These are phyloP conservation scores for Hypercompe scribonia DNA, from an alignment of 2,888 invertebrate genomes.

Conservation along the genomic window DNA sequence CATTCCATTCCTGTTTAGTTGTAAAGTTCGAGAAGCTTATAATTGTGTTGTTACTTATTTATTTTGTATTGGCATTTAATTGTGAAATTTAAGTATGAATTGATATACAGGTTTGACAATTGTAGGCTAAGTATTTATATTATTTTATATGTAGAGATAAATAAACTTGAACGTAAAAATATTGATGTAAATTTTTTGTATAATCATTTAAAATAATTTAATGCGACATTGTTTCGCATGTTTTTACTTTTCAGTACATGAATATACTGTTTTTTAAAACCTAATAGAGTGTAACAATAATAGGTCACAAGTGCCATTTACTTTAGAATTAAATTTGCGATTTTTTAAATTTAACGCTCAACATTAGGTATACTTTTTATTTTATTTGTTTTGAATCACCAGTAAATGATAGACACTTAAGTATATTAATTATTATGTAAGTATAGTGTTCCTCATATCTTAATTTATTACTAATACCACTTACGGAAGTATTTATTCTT, in stretches of 20 bases:
- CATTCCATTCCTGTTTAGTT: slow-evolving; percentile 11
- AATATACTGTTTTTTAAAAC: no score
- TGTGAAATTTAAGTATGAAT: no score
- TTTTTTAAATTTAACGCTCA: no score
- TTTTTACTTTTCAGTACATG: background rate
- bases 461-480: background rate
- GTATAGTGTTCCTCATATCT: background rate
- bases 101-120: background rate
- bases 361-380: no score
- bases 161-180: no score
- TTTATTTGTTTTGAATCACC: no score
- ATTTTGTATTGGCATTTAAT: background rate
- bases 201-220: background rate
- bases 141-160: background rate
- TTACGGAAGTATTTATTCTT: background rate
- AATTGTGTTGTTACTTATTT: background rate
- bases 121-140: background rate
- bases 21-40: background rate
- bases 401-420: background rate
- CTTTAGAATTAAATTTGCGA: no score
- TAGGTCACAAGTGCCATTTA: no score
- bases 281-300: no score
- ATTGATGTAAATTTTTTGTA: no score
- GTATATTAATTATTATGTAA: background rate
- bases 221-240: background rate